phyloP scores from a whole-genome alignment of 2,113 vertebrate species.

The Dunckerocampus dactyliophorus region DNA sequence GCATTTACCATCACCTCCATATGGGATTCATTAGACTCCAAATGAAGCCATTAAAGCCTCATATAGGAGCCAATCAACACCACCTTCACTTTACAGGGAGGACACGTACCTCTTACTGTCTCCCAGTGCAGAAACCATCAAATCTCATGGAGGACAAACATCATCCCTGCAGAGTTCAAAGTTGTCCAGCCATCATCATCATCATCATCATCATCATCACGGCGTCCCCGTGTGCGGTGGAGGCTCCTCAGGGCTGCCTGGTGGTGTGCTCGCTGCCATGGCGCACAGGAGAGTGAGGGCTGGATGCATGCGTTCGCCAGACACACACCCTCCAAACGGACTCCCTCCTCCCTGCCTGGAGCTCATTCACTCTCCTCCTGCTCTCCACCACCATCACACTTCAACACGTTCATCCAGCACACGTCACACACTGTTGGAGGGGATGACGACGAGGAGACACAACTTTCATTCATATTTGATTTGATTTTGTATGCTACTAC shows the following conservation, averaged over 20 bases:
- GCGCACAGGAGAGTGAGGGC: constrained; percentile 34
- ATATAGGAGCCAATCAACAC: background rate
- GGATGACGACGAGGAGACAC: too few relatives aligned
- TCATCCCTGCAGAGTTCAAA: constrained; percentile 45
- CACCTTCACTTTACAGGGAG: background rate
- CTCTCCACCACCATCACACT: too few relatives aligned
- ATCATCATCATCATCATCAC: constrained; percentile 4
- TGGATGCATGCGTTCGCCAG: constrained; percentile 8
- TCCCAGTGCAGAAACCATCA: constrained; percentile 44
- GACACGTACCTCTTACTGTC: constrained; percentile 55
- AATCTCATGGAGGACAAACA: constrained; percentile 42
- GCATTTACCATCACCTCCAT: constrained; percentile 1
- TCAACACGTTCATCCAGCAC: too few relatives aligned
- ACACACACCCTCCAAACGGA: constrained; percentile 6
- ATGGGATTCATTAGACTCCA: background rate
- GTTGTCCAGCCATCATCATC: constrained; percentile 34
- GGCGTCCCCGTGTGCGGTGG: constrained; percentile 12
- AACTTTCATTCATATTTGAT: too few relatives aligned
- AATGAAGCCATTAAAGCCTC: background rate
- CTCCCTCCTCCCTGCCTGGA: background rate
- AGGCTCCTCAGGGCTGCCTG: background rate
- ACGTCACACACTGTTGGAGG: too few relatives aligned
- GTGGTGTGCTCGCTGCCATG: constrained; percentile 48
- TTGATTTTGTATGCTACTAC: too few relatives aligned
- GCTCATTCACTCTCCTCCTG: background rate